Percentiles rank a stretch among this genome's conserved stretches.
Evolutionary conservation across 2,113 vertebrate species (phyloP).

Genomic region (Mus pahari): DNA sequence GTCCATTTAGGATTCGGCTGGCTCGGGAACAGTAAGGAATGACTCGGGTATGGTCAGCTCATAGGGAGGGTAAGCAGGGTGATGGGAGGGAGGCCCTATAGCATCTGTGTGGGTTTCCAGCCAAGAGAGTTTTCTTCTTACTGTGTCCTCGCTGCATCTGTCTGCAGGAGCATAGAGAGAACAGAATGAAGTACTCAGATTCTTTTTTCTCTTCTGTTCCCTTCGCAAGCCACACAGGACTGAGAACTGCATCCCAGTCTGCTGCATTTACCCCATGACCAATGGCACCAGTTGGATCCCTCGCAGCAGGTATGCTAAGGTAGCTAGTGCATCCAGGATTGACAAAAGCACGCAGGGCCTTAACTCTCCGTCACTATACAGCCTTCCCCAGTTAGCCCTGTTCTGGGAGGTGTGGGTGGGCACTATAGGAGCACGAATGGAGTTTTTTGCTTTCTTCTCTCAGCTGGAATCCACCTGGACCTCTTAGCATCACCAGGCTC

Average conservation of each 20-base stretch:
- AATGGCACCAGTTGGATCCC: neutral
- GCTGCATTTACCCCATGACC: neutral
- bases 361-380: neutral
- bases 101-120: neutral
- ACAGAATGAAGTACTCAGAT: neutral
- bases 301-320: neutral
- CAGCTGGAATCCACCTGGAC: neutral
- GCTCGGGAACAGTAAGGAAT: neutral
- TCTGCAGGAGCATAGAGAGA: neutral
- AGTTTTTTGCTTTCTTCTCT: neutral
- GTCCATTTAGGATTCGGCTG: rapidly evolving
- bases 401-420: neutral
- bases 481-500: neutral
- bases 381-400: neutral
- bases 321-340: neutral
- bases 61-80: neutral
- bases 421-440: neutral
- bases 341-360: neutral
- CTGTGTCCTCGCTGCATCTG: constrained; percentile 1
- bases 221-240: neutral
- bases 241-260: neutral
- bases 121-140: neutral
- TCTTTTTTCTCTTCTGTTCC: constrained; percentile 40
- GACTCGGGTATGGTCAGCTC: neutral
- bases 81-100: neutral